These are phyloP conservation scores for Pseudachorutes palmiensis DNA, from an alignment of 1,140 invertebrate genomes.

Conservation along the genomic window DNA sequence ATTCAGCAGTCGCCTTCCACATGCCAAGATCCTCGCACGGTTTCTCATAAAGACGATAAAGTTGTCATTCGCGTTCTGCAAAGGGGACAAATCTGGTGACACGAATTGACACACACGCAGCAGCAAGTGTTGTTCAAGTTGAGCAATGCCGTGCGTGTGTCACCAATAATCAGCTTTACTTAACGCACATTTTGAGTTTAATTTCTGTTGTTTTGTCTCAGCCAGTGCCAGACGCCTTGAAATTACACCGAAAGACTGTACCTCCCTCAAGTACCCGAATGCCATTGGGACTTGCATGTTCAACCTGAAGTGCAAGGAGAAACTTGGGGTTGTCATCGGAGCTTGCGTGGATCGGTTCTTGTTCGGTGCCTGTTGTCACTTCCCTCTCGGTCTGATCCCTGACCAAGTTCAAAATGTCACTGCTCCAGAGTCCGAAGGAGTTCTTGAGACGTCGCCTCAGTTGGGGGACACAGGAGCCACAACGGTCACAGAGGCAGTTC, in stretches of 20 bases:
- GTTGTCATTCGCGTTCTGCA: no score
- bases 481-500: conserved; percentile 4
- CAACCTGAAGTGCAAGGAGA: conserved; percentile 75
- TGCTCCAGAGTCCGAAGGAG: background rate
- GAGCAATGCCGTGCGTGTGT: background rate
- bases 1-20: no score
- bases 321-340: conserved; percentile 72
- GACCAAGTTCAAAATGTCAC: conserved; percentile 1
- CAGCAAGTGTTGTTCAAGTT: no score
- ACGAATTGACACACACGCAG: no score
- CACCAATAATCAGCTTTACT: background rate
- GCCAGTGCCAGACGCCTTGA: conserved; percentile 2
- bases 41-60: no score
- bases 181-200: background rate
- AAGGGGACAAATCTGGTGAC: no score
- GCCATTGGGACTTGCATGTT: conserved; percentile 63
- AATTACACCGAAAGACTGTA: conserved; percentile 3
- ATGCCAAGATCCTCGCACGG: no score
- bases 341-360: conserved; percentile 85
- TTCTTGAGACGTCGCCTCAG: background rate
- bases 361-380: conserved; percentile 73
- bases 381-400: conserved; percentile 9
- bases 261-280: background rate
- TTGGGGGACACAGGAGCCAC: background rate
- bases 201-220: background rate